phyloP scores from a whole-genome alignment of 2,888 invertebrate species.

The Zygothrica quintamaculata region DNA sequence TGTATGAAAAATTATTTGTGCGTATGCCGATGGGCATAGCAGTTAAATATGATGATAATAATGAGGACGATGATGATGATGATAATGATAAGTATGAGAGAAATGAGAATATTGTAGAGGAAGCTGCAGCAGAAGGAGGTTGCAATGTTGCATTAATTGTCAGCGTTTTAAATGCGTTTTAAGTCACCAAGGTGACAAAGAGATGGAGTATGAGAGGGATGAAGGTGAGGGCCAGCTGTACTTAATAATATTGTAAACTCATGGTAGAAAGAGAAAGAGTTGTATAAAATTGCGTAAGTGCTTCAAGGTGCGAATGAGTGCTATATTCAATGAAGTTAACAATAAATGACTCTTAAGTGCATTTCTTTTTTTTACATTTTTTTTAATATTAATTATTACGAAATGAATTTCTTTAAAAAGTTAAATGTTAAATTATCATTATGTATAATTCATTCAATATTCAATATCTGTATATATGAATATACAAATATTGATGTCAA shows the following conservation, averaged over 20 bases:
- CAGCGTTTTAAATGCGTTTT: slow-evolving; percentile 43
- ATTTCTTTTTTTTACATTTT: too few species aligned
- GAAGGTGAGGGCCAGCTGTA: slow-evolving; percentile 12
- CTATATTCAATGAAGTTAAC: slow-evolving; percentile 26
- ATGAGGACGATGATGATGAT: not conserved
- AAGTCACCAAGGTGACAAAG: slow-evolving; percentile 23
- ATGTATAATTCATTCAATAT: too few species aligned
- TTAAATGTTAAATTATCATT: not conserved
- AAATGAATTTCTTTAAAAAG: not conserved
- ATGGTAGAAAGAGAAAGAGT: not conserved
- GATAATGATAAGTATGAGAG: not conserved
- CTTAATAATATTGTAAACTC: slow-evolving; percentile 18
- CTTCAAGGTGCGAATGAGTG: slow-evolving; percentile 18
- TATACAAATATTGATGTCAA: too few species aligned
- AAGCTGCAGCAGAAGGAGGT: slow-evolving; percentile 5
- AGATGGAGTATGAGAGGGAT: not conserved
- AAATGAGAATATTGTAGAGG: slow-evolving; percentile 16
- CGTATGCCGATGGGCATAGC: slow-evolving; percentile 51
- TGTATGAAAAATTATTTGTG: slow-evolving; percentile 65
- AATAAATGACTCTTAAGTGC: slow-evolving; percentile 26
- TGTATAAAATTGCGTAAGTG: slow-evolving; percentile 13
- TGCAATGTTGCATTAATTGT: slow-evolving; percentile 51
- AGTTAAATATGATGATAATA: not conserved
- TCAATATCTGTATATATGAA: too few species aligned
- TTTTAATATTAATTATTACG: not conserved